A percentile compares a stretch with the other conserved stretches of the same genome.
Evolutionary conservation across 2,113 vertebrate genomes (phyloP).

Genomic region (Antigone vipio): DNA sequence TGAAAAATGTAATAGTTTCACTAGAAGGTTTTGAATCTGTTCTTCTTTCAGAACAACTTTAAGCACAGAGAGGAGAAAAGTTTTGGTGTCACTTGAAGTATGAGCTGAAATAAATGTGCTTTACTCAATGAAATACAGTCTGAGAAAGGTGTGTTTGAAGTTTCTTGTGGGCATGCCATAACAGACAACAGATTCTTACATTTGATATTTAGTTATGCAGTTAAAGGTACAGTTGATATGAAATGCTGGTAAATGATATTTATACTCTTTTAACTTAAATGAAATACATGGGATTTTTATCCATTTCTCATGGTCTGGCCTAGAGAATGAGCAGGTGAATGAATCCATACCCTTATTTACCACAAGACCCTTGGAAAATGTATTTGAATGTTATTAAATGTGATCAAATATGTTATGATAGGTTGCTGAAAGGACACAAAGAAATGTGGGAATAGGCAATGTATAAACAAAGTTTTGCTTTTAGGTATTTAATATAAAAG

Average conservation of each 20-base stretch:
- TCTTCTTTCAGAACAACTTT: neutral
- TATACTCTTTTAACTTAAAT: neutral
- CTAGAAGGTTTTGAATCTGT: neutral
- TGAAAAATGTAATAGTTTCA: neutral
- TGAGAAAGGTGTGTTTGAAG: neutral
- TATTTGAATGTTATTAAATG: neutral
- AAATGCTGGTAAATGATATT: neutral
- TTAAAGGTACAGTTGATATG: neutral
- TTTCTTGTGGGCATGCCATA: neutral
- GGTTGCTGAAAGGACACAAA: neutral
- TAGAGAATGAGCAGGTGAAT: neutral
- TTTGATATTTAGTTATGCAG: neutral
- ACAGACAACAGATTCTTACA: neutral
- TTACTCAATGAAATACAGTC: neutral
- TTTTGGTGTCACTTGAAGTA: neutral
- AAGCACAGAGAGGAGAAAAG: neutral
- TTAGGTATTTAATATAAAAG: neutral
- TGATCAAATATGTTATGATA: neutral
- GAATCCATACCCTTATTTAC: fast-evolving
- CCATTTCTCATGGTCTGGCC: neutral
- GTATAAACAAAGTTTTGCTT: neutral
- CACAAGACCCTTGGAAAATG: neutral
- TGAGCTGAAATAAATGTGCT: neutral
- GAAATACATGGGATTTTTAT: fast-evolving
- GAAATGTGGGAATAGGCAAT: neutral